Evolutionary conservation across 37 sponge, comb jelly and placozoan species (phyloP), one percentile per base, ranked within the genome.

Genomic region (Spongilla lacustris): DNA sequence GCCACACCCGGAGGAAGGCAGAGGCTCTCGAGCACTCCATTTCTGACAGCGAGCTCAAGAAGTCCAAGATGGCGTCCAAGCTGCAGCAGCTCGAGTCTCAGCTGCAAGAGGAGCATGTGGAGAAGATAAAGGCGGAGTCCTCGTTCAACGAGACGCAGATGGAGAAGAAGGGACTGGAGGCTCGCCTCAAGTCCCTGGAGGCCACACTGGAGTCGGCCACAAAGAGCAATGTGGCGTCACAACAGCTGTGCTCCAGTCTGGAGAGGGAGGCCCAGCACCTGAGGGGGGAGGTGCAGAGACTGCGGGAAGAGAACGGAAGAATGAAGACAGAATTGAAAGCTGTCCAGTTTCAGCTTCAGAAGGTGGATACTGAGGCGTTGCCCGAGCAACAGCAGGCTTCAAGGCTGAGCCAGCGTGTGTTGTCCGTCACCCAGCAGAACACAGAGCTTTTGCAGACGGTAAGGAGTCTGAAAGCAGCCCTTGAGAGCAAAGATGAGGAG

Each of bases 331-430:
- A 85, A 22, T 68, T 88, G 48, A 66, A 70, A 41, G 86, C 85
- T 19, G 81, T 78, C 26, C 73, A 76, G 27, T n/a, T 27, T 34
- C 76, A 85, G 36, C 49, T 49, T 25, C 70, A 85, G 46, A 72
- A 73, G 36, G 30, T 90, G 67, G n/a, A n/a, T n/a, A n/a, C n/a
- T n/a, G n/a, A n/a, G n/a, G n/a, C n/a, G n/a, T n/a, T n/a, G n/a
- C n/a, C n/a, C n/a, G 86, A 90, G 32, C 81, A 58, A 26, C 68
- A 58, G n/a, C 87, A 91, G 73, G 81, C 69, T 22, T 66, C 78
- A 24, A 73, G 82, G 34, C 49, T 91, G 46, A 83, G 86, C 32
- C 26, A 50, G 2, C 29, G 83, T n/a, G 77, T 90, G 69, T 32
- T 67, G 13, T 23, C 30, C 1, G 70, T 34, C 66, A 80, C 85